phyloP scores from a whole-genome alignment of 2,888 invertebrate genomes.

The Auanema freiburgensis region DNA sequence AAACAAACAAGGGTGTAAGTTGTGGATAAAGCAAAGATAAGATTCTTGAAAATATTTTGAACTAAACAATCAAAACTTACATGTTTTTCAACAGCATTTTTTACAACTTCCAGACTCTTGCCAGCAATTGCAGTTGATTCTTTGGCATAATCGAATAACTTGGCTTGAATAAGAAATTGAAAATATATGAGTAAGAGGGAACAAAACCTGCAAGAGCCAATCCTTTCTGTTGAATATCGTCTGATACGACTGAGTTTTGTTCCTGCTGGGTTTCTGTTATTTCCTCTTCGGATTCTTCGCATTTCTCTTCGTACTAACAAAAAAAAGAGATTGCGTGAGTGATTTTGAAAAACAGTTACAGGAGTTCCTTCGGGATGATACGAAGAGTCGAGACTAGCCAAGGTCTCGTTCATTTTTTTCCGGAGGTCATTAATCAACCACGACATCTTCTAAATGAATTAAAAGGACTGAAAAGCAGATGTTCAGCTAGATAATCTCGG shows the following conservation, averaged over 20 bases:
- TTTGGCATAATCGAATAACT: conserved; percentile 47
- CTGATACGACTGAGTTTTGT: background rate
- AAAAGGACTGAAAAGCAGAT: background rate
- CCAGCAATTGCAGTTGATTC: conserved; percentile 36
- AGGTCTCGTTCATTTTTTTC: conserved; percentile 35
- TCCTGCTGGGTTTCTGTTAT: background rate
- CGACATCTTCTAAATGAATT: conserved; percentile 28
- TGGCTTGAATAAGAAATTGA: conserved; percentile 16
- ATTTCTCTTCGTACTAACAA: background rate
- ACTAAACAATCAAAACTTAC: conserved; percentile 19
- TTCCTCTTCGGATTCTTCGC: conserved; percentile 5
- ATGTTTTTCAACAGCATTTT: conserved; percentile 38
- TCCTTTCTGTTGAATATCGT: conserved; percentile 1
- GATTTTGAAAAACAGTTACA: background rate
- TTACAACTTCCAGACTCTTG: conserved; percentile 41
- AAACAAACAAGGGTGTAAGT: conserved; percentile 47
- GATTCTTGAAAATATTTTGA: conserved; percentile 10
- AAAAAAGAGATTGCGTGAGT: background rate
- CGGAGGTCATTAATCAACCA: conserved; percentile 42
- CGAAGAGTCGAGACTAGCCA: conserved; percentile 32
- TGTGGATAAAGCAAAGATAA: background rate
- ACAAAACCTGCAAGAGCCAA: conserved; percentile 7
- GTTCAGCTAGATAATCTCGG: too few species aligned
- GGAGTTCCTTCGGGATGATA: conserved; percentile 25
- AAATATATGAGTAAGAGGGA: background rate